These are phyloP conservation scores for Tapirus indicus DNA, from an alignment of 2,797 vertebrate genomes.

Conservation along the genomic window DNA sequence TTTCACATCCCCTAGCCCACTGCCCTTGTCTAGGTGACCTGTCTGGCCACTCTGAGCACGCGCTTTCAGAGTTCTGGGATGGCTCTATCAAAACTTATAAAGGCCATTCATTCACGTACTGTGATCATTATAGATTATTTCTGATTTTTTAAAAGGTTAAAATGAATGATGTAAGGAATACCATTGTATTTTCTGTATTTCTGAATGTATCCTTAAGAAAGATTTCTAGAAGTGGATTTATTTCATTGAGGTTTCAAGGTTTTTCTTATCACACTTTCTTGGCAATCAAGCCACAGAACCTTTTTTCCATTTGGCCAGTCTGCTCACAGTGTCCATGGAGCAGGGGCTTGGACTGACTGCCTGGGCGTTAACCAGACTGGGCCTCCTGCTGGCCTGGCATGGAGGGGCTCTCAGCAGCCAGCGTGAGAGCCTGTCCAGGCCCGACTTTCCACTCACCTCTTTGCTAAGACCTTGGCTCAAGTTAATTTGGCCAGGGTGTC, in stretches of 20 bases:
- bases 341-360: background rate
- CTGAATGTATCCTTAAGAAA: conserved; percentile 24
- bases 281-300: background rate
- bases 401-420: background rate
- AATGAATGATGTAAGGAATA: background rate
- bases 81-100: background rate
- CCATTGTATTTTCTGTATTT: conserved; percentile 28
- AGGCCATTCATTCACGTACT: background rate
- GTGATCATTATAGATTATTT: background rate
- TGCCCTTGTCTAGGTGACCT: background rate
- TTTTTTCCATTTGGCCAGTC: conserved; percentile 15
- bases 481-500: background rate
- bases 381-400: background rate
- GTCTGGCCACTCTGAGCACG: background rate
- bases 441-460: background rate
- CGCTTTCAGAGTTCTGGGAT: conserved; percentile 15
- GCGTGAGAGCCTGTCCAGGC: background rate
- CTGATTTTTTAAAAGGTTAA: background rate
- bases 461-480: background rate
- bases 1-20: background rate
- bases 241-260: background rate
- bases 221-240: conserved; percentile 40
- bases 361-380: background rate
- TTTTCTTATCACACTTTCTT: conserved; percentile 27
- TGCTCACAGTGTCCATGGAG: background rate